phyloP scores from a whole-genome alignment of 2,888 invertebrate genomes.

The Rhabditophanes sp. region DNA sequence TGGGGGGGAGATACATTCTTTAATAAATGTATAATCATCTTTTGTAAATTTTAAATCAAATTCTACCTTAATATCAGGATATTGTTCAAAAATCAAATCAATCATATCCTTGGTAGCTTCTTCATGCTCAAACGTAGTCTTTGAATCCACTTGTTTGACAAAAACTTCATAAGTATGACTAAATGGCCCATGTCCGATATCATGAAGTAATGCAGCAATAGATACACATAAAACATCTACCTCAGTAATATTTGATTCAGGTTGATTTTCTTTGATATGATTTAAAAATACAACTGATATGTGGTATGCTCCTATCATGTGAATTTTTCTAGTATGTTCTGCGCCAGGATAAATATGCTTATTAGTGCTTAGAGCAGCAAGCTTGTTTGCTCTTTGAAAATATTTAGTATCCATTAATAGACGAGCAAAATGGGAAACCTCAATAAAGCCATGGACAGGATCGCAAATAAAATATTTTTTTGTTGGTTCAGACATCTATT shows the following conservation, averaged over 20 bases:
- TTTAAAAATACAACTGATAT: too few species aligned
- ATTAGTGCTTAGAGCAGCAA: too few species aligned
- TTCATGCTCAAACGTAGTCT: conserved; percentile 2
- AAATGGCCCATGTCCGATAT: conserved; percentile 3
- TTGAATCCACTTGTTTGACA: background rate
- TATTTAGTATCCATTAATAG: too few species aligned
- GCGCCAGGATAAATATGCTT: too few species aligned
- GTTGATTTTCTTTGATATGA: too few species aligned
- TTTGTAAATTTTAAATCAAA: background rate
- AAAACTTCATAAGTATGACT: background rate
- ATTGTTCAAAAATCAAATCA: background rate
- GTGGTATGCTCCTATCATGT: too few species aligned
- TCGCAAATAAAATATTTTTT: too few species aligned
- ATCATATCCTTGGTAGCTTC: background rate
- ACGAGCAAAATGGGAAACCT: too few species aligned
- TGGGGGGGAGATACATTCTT: background rate
- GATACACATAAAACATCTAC: background rate
- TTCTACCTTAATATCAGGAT: background rate
- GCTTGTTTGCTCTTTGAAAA: too few species aligned
- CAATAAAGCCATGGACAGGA: too few species aligned
- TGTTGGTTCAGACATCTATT: too few species aligned
- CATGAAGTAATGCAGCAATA: background rate
- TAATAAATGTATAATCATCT: background rate
- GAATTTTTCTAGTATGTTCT: too few species aligned
- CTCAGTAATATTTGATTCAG: background rate